Evolutionary conservation across 2,888 invertebrate species (phyloP), one percentile per base, ranked within the genome.

Genomic region (Mellilla xanthometata): DNA sequence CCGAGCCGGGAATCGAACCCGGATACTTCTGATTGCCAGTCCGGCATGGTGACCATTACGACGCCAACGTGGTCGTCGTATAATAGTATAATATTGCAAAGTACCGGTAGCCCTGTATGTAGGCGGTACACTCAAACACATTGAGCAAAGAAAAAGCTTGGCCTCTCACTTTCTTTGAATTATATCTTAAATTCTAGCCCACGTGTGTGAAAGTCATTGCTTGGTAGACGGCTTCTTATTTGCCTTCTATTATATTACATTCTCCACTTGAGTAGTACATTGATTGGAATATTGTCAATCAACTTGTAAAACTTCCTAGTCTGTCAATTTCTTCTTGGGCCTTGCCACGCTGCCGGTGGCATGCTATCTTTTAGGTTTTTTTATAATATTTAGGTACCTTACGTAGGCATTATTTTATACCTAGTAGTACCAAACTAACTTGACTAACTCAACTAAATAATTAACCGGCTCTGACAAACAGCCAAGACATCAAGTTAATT

Each of bases 151-250:
- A 84, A 87, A 86, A 80, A 84, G 81, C 58, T 52, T 12, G 44
- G 62, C 77, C 81, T 79, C 84, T 87, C 81, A 85, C 88, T 88
- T 88, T 88, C 85, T 73, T 79, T 63, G 62, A 65, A 72, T 73
- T 64, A 68, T 72, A 64, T 60, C 55, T 76, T 69, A 73, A 76
- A 77, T 74, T 77, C 66, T 52, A 60, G 56, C 61, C 67, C 73
- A 72, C 35, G 28, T 34, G 40, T 62, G 84, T 78, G 87, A 88
- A 88, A 87, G 87, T 84, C 78, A 74, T 67, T 68, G 76, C 71
- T 73, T 68, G 66, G 56, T 58, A 59, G 64, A 63, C 68, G 53
- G 68, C 35, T 68, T 74, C 72, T 68, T 19, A 6, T 3, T 19
- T 69, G 65, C 51, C 64, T 62, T 64, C 56, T 67, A 64, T 68